Evolutionary conservation across 1,140 invertebrate genomes (phyloP).

Genomic region (Zaprionus ornatus): DNA sequence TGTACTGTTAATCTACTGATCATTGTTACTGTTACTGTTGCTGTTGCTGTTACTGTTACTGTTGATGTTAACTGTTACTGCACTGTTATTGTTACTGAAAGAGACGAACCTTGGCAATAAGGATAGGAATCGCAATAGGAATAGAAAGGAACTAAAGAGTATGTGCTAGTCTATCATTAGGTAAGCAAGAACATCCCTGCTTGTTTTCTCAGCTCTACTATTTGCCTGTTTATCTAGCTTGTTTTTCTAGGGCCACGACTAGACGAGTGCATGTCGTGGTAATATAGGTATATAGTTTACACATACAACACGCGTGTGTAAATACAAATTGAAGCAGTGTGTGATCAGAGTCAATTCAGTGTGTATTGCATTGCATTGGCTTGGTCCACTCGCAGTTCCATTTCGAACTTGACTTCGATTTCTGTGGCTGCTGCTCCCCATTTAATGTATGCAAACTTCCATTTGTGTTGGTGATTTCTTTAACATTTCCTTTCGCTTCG

Average conservation of each 20-base stretch:
- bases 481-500: background rate
- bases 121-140: too few species aligned
- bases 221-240: conserved; percentile 48
- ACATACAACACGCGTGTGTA: background rate
- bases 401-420: conserved; percentile 13
- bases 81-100: too few species aligned
- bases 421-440: background rate
- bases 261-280: background rate
- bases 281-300: background rate
- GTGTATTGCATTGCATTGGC: conserved; percentile 49
- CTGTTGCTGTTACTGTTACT: too few species aligned
- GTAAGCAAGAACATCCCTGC: background rate
- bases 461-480: background rate
- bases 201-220: background rate
- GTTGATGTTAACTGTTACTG: too few species aligned
- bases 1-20: too few species aligned
- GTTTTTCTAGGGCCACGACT: conserved; percentile 52
- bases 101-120: too few species aligned
- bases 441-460: conserved; percentile 28
- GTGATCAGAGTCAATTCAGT: conserved; percentile 5
- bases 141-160: background rate
- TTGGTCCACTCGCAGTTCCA: conserved; percentile 22
- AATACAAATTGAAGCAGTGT: background rate
- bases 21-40: too few species aligned
- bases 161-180: background rate